phyloP scores from a whole-genome alignment of 2,888 invertebrate genomes.

The Teinopalpus imperialis region DNA sequence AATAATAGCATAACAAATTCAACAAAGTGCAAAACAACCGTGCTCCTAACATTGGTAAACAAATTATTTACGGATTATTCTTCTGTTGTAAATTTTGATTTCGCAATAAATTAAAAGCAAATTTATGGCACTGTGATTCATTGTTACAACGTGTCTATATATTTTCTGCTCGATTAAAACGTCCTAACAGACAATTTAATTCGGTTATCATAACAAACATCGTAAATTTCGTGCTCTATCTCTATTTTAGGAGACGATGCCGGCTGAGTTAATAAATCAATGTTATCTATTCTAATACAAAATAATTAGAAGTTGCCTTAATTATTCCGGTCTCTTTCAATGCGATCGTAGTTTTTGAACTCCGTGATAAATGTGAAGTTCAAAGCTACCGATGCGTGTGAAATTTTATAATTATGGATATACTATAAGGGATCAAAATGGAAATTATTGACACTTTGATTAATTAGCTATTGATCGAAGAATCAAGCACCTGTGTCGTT shows the following conservation, averaged over 20 bases:
- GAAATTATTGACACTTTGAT: constrained; percentile 21
- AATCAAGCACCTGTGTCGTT: neutral
- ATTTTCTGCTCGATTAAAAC: constrained; percentile 41
- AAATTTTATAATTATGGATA: constrained; percentile 32
- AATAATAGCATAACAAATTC: no score
- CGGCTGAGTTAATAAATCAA: constrained; percentile 62
- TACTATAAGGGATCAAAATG: constrained; percentile 4
- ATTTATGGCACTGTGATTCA: constrained; percentile 38
- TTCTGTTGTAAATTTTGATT: constrained; percentile 18
- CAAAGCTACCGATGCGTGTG: constrained; percentile 37
- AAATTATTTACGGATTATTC: neutral
- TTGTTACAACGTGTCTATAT: constrained; percentile 32
- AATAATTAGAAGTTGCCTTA: constrained; percentile 73
- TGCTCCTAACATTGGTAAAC: no score
- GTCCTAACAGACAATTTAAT: constrained; percentile 55
- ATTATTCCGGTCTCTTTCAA: constrained; percentile 59
- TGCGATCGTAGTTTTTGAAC: constrained; percentile 26
- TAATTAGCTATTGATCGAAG: constrained; percentile 9
- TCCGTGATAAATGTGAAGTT: constrained; percentile 26
- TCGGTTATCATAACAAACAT: constrained; percentile 59
- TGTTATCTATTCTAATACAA: constrained; percentile 64
- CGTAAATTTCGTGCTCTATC: constrained; percentile 66
- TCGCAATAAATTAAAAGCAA: constrained; percentile 38
- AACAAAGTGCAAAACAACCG: no score
- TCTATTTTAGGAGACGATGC: constrained; percentile 45